Base-by-base conservation (phyloP, 2,113 vertebrate species). In the Sapajus apella region DNA sequence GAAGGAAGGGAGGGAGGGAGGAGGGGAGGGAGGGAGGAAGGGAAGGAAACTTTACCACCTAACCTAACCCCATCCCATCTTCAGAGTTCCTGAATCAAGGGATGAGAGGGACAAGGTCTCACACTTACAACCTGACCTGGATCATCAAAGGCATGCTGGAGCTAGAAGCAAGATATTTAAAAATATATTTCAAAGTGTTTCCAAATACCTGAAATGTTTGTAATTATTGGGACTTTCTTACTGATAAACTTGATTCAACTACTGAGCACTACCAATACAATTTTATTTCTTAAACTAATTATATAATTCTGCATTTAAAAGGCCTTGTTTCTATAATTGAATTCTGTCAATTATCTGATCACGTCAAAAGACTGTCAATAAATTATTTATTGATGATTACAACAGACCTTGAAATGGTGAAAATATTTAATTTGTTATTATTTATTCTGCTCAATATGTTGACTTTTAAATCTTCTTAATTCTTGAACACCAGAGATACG, bases 401-500 rank as follows among this genome's bases (percentile, higher is more conserved):
- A 79, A 58, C 40, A 91, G 37, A 80, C 21, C 23, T 37, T 66
- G 21, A 66, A 93, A 86, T 80, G 21, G 84, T 61, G 8, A 52
- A 92, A 94, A 87, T 76, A 92, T 61, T 82, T 82, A 73, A 83
- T 86, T 35, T 35, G 17, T 6, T 77, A 81, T 85, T 87, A 80
- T 73, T 93, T 96, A 95, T 92, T 94, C 66, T 84, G 8, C 9
- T 93, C 43, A 93, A 50, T 30, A 35, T 70, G 32, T 64, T 95
- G 89, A 64, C 86, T 94, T 94, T 97, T 83, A 96, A 93, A 97
- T 94, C 73, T 91, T 91, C 47, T 64, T 64, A 12, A 84, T 94
- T 84, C 61, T 95, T 90, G 43, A 97, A 90, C 35, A 84, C 47
- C 23, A 77, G 85, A 92, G 43, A 97, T 93, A 94, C 77, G 27